Conservation (phyloP, 2,113 vertebrate species). For the Phoxinus phoxinus region DNA sequence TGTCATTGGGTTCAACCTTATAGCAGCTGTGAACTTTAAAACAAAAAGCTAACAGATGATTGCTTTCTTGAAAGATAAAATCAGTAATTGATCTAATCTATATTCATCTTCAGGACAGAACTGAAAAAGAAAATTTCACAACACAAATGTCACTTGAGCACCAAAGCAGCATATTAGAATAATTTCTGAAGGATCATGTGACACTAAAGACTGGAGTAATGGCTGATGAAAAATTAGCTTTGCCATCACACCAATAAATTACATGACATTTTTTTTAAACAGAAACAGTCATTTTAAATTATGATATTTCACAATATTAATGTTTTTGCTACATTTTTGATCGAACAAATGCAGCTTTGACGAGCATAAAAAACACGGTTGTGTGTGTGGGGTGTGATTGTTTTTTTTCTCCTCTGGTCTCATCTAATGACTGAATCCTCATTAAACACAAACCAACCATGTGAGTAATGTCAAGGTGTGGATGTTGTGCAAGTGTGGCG, state of each 20-base stretch:
- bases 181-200: neutral
- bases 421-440: neutral
- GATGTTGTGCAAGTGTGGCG: slow-evolving; percentile 15
- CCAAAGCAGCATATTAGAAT: neutral
- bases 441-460: neutral
- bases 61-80: no score
- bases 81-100: no score
- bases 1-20: neutral
- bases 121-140: no score
- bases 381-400: neutral
- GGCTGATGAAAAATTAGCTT: neutral
- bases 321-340: neutral
- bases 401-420: neutral
- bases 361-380: neutral
- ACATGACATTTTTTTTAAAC: neutral
- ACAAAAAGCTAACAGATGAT: neutral
- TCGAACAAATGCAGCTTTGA: neutral
- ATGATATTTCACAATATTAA: neutral
- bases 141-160: no score
- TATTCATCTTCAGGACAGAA: neutral
- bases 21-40: neutral
- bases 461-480: slow-evolving; percentile 13
- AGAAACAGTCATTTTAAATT: neutral
- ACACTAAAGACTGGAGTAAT: neutral
- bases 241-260: neutral